Evolutionary conservation across 2,888 invertebrate genomes (phyloP).

Genomic region (Eupithecia abbreviata): DNA sequence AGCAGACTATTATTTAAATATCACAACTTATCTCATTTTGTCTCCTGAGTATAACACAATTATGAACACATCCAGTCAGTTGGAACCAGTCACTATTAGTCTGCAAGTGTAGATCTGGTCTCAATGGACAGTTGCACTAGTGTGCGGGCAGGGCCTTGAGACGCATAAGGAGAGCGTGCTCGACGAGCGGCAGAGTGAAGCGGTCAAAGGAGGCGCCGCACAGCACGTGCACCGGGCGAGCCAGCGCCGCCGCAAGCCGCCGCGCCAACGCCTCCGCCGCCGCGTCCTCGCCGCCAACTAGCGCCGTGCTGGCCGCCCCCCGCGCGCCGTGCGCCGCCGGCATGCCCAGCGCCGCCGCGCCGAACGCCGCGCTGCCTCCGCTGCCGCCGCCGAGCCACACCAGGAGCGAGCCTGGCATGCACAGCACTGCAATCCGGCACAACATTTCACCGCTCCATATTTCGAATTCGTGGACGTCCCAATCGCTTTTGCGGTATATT

Average conservation of each 20-base stretch:
- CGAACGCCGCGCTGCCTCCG: constrained; percentile 24
- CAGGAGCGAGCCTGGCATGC: constrained; percentile 61
- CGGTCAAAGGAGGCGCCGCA: constrained; percentile 52
- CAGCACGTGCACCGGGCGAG: constrained; percentile 54
- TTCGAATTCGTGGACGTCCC: constrained; percentile 55
- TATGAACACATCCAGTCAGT: not conserved
- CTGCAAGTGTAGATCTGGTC: not conserved
- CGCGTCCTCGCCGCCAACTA: constrained; percentile 53
- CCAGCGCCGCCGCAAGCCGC: constrained; percentile 47
- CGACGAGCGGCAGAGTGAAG: constrained; percentile 53
- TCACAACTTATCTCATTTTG: not conserved
- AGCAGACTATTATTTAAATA: not conserved
- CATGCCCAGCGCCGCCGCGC: constrained; percentile 23
- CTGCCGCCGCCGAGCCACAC: constrained; percentile 59
- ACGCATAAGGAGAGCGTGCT: constrained; percentile 51
- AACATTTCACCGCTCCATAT: constrained; percentile 39
- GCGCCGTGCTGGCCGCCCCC: constrained; percentile 41
- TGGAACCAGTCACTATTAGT: not conserved
- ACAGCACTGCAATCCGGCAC: constrained; percentile 44
- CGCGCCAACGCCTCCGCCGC: constrained; percentile 54
- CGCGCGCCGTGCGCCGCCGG: constrained; percentile 34
- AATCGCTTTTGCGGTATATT: constrained; percentile 59
- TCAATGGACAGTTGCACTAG: not conserved
- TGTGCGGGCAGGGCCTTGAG: constrained; percentile 31
- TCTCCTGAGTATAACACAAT: not conserved